Evolutionary conservation across 2,888 invertebrate genomes (phyloP), one percentile per base, ranked within the genome.

Genomic region (Sclerodermus sp.): DNA sequence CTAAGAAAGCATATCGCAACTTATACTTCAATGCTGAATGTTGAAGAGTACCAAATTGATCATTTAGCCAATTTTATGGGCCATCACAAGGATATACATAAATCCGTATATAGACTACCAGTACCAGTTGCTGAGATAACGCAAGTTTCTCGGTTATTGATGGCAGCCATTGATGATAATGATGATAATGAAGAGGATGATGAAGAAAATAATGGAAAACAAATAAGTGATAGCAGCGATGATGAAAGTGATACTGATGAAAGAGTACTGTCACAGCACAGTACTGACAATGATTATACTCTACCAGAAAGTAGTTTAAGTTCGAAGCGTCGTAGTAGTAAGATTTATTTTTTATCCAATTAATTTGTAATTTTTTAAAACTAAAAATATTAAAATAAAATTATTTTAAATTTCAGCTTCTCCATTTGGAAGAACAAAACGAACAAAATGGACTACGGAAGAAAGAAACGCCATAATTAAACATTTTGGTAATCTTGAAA

Each of bases 1-100:
- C 42, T 65, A 6, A 48, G 64, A n/a, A 68, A 65, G 48, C 66
- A 67, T 44, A 62, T 65, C 17, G 67, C 66, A 1, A 64, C 66
- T 4, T 58, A 55, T 13, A 65, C 61, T 15, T 53, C 62, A 14
- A 47, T 58, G 46, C 49, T 65, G 39, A 53, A 57, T 39, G 41
- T 69, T 16, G 39, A 57, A 31, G 64, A 67, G 38, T 49, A 40
- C 36, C 53, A 62, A 56, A 55, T 68, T 1, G 51, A 48, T n/a
- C 55, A 59, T 31, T 36, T 68, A 5, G 61, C 60, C 2, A 62
- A 60, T 38, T 69, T 64, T 46, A 53, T 68, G 57, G 66, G 66
- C 6, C 66, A 69, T 32, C 44, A 55, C n/a, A 57, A 64, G 40
- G 57, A 68, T 23, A 64, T 68, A 13, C 64, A 68, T 29, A 59